phyloP scores from a whole-genome alignment of 1,140 invertebrate species.

The Teleogryllus occipitalis region DNA sequence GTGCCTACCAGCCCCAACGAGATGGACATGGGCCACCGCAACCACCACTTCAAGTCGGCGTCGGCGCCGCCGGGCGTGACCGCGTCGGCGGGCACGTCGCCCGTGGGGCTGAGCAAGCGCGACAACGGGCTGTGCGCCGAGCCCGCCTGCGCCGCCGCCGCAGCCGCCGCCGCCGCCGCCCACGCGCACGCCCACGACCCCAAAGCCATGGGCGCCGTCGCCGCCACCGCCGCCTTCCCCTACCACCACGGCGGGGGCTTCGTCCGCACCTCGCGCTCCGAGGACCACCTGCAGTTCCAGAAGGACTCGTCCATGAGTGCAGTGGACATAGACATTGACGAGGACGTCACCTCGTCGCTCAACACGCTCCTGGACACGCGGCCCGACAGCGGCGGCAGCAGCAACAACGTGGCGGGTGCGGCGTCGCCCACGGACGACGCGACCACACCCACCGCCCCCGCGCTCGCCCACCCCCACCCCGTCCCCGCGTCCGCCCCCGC shows the following conservation, averaged over 20 bases:
- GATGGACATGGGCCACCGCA: slow-evolving; percentile 40
- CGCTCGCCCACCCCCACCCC: neutral
- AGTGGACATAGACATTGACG: slow-evolving; percentile 83
- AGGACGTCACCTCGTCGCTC: slow-evolving; percentile 84
- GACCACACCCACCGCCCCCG: neutral
- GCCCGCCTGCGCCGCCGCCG: neutral
- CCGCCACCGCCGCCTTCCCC: slow-evolving; percentile 28
- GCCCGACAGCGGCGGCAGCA: slow-evolving; percentile 18
- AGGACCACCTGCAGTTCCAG: slow-evolving; percentile 75
- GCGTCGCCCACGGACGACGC: neutral
- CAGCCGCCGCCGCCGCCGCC: neutral
- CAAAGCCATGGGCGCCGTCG: neutral
- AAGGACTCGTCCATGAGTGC: slow-evolving; percentile 67
- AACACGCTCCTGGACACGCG: slow-evolving; percentile 81
- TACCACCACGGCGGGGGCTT: slow-evolving; percentile 38
- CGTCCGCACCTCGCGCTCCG: slow-evolving; percentile 71
- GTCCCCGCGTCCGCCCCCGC: neutral
- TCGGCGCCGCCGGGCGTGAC: slow-evolving; percentile 32
- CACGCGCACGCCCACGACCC: slow-evolving; percentile 32
- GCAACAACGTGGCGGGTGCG: slow-evolving; percentile 18
- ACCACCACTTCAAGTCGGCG: slow-evolving; percentile 24
- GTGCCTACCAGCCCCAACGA: slow-evolving; percentile 74
- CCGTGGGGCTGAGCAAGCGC: slow-evolving; percentile 41
- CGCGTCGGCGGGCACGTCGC: slow-evolving; percentile 47
- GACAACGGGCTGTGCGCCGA: slow-evolving; percentile 29